These are phyloP conservation scores for Ciconia maguari DNA, from an alignment of 2,113 vertebrate genomes.

Conservation along the genomic window DNA sequence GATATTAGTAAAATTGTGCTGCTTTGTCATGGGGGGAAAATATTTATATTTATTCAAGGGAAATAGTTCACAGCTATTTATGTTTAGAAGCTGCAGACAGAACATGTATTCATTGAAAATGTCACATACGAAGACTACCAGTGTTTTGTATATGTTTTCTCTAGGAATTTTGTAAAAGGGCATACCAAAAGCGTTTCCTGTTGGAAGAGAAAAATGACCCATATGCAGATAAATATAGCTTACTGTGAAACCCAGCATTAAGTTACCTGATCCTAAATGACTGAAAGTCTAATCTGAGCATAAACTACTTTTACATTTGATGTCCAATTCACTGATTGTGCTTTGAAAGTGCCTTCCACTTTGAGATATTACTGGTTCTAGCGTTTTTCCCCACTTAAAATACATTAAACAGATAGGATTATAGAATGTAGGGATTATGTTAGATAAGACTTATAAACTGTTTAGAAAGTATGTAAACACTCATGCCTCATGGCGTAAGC, in stretches of 20 bases:
- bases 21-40: neutral
- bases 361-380: neutral
- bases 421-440: slow-evolving; percentile 54
- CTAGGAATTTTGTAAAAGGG: neutral
- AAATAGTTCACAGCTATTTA: neutral
- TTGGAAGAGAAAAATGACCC: neutral
- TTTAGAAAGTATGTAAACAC: slow-evolving; percentile 52
- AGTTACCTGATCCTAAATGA: neutral
- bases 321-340: neutral
- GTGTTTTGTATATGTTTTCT: neutral
- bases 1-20: neutral
- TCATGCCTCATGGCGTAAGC: slow-evolving; percentile 33
- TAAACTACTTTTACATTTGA: neutral
- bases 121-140: neutral
- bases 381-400: neutral
- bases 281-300: neutral
- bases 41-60: neutral
- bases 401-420: slow-evolving; percentile 60
- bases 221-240: neutral
- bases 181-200: neutral
- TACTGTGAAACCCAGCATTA: neutral
- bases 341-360: slow-evolving; percentile 14
- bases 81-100: neutral
- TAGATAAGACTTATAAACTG: slow-evolving; percentile 58
- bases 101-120: neutral